These are phyloP conservation scores for Labrus mixtus DNA, from an alignment of 2,113 vertebrate species.

Conservation along the genomic window DNA sequence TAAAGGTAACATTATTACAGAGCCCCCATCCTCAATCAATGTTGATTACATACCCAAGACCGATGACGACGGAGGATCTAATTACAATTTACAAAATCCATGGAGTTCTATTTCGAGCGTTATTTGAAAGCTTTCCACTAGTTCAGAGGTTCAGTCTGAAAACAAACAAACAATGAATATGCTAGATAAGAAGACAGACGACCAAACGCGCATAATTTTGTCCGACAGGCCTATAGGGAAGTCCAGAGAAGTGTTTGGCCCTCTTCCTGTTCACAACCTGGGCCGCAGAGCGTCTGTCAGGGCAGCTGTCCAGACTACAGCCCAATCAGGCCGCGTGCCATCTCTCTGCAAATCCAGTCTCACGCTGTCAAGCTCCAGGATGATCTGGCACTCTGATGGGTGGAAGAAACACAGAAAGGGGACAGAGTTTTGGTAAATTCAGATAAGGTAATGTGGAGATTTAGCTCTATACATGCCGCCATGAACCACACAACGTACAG, in stretches of 20 bases:
- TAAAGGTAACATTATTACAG: constrained; percentile 56
- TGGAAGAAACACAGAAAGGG: constrained; percentile 25
- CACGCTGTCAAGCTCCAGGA: constrained; percentile 69
- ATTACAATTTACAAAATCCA: constrained; percentile 56
- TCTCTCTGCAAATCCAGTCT: constrained; percentile 52
- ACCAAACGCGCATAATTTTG: constrained; percentile 50
- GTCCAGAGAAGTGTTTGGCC: constrained; percentile 38
- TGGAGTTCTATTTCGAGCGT: constrained; percentile 44
- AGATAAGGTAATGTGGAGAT: constrained; percentile 32
- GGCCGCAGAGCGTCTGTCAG: constrained; percentile 58
- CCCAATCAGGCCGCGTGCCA: constrained; percentile 71
- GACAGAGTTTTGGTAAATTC: constrained; percentile 43
- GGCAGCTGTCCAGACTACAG: constrained; percentile 71
- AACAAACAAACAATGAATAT: constrained; percentile 55
- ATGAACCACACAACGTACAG: constrained; percentile 39
- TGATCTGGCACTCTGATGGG: constrained; percentile 47
- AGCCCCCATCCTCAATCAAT: constrained; percentile 55
- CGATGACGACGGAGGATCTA: constrained; percentile 34
- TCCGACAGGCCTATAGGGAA: constrained; percentile 55
- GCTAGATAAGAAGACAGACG: constrained; percentile 46
- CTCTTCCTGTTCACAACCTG: constrained; percentile 61
- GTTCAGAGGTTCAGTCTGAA: constrained; percentile 26
- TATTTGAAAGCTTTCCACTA: constrained; percentile 38
- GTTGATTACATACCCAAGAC: constrained; percentile 50
- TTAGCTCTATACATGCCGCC: constrained; percentile 22